These are phyloP conservation scores for Arctocebus calabarensis DNA, from an alignment of 2,797 vertebrate genomes.

Conservation along the genomic window DNA sequence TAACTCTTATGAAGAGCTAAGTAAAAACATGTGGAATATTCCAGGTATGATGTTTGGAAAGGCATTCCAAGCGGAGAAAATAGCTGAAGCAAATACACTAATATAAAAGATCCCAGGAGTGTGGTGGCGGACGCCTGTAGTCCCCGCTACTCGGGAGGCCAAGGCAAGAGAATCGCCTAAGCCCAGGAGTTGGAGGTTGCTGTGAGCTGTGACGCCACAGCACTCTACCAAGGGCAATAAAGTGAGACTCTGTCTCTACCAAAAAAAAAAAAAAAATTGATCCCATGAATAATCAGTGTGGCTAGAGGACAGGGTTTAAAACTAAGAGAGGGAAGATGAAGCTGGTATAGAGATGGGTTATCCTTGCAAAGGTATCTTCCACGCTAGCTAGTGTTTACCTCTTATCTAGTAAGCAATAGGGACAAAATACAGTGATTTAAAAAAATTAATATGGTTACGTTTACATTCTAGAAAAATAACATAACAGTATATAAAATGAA, in stretches of 20 bases:
- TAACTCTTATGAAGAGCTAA: neutral
- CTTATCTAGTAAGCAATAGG: constrained; percentile 31
- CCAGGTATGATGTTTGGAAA: neutral
- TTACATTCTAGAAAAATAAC: constrained; percentile 20
- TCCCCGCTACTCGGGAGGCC: too few species aligned
- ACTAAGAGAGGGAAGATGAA: constrained; percentile 15
- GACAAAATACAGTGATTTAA: neutral
- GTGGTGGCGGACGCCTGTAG: too few species aligned
- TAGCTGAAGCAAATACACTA: neutral
- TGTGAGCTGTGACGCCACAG: too few species aligned
- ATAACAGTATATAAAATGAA: neutral
- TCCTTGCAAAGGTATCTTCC: neutral
- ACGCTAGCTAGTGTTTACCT: neutral
- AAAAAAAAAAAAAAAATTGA: neutral
- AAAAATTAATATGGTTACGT: neutral
- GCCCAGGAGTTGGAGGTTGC: too few species aligned
- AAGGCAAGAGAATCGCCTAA: too few species aligned
- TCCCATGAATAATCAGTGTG: neutral
- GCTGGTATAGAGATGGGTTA: neutral
- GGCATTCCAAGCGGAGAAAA: constrained; percentile 16
- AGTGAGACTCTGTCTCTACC: too few species aligned
- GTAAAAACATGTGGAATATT: neutral
- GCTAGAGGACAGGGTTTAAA: neutral
- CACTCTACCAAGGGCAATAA: too few species aligned
- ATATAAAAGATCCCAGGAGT: neutral